These are phyloP conservation scores for Epistrophe grossulariae DNA, from an alignment of 2,888 invertebrate species.

Conservation along the genomic window DNA sequence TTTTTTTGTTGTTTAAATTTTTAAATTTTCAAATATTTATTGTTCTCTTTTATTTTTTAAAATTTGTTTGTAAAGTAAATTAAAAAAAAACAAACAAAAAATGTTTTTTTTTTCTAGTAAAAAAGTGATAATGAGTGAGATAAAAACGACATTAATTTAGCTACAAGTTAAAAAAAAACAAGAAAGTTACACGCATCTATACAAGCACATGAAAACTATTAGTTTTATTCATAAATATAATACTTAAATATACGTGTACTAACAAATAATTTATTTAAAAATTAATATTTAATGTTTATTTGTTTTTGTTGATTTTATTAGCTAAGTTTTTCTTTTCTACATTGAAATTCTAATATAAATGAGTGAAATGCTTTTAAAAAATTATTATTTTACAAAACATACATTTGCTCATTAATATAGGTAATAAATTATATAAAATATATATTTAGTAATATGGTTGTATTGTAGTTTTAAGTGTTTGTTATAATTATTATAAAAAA, in stretches of 20 bases:
- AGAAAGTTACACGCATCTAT: constrained; percentile 55
- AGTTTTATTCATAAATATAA: constrained; percentile 49
- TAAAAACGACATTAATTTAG: constrained; percentile 82
- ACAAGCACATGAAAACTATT: constrained; percentile 70
- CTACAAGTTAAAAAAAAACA: constrained; percentile 67
- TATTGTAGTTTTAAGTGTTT: constrained; percentile 75
- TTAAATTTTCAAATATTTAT: constrained; percentile 23
- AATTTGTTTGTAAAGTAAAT: constrained; percentile 58
- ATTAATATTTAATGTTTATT: background rate
- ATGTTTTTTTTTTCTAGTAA: constrained; percentile 56
- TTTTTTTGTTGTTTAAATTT: background rate
- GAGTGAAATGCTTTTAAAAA: constrained; percentile 66
- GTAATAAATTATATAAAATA: constrained; percentile 74
- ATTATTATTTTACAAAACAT: constrained; percentile 63
- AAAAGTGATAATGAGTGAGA: constrained; percentile 84
- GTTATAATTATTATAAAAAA: constrained; percentile 65
- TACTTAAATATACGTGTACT: constrained; percentile 50
- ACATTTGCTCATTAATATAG: constrained; percentile 69
- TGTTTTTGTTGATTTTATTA: constrained; percentile 33
- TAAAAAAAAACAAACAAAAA: constrained; percentile 73
- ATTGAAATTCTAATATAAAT: constrained; percentile 43
- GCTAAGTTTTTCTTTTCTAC: constrained; percentile 63
- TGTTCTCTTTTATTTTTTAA: constrained; percentile 46
- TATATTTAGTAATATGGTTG: constrained; percentile 76
- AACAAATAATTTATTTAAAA: constrained; percentile 60